Percentiles rank a stretch among this genome's conserved stretches.
Conservation (phyloP, 2,113 vertebrate genomes). For the Gasterosteus aculeatus region DNA sequence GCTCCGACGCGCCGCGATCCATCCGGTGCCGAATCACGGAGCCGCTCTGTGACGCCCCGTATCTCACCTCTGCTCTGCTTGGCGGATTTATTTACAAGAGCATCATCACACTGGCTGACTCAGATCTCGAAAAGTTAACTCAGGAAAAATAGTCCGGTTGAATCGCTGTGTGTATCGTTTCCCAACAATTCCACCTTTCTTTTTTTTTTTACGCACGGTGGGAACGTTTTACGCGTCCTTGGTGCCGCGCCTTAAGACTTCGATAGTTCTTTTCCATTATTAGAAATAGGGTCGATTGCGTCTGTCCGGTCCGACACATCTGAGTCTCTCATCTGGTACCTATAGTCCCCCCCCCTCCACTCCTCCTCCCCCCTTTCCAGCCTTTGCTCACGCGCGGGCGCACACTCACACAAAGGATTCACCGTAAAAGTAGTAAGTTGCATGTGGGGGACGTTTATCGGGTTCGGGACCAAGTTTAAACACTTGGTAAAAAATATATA, state of each 20-base stretch:
- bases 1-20: slow-evolving; percentile 9
- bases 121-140: neutral
- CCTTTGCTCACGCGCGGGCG: neutral
- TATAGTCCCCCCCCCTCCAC: slow-evolving; percentile 34
- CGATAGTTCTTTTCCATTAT: neutral
- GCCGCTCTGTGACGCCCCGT: neutral
- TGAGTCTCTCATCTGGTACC: slow-evolving; percentile 48
- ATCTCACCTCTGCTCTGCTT: neutral
- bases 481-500: no score
- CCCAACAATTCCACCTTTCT: slow-evolving; percentile 22
- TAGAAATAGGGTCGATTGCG: neutral
- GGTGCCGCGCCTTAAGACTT: neutral
- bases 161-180: neutral
- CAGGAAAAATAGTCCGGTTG: neutral
- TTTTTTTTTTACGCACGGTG: slow-evolving; percentile 54
- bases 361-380: slow-evolving; percentile 18
- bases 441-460: neutral
- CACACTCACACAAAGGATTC: neutral
- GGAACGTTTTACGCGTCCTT: slow-evolving; percentile 27
- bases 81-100: neutral
- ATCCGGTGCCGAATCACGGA: slow-evolving; percentile 42
- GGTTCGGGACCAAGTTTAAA: neutral
- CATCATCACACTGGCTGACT: neutral
- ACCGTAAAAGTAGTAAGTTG: neutral
- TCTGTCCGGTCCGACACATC: slow-evolving; percentile 14